These are phyloP conservation scores for Teleopsis dalmanni DNA, from an alignment of 1,140 invertebrate genomes.

Conservation along the genomic window DNA sequence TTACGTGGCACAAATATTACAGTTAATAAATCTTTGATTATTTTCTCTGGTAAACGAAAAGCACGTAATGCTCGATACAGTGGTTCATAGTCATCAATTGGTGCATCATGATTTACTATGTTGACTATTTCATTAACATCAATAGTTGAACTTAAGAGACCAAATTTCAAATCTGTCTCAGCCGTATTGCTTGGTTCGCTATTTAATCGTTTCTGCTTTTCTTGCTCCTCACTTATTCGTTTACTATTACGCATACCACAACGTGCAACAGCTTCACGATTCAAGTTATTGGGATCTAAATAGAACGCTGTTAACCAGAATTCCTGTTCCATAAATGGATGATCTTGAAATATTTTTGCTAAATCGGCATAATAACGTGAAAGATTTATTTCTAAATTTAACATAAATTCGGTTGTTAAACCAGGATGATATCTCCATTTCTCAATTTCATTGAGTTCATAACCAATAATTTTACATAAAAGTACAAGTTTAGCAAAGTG, in stretches of 20 bases:
- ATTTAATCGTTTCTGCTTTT: constrained; percentile 6
- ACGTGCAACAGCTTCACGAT: constrained; percentile 29
- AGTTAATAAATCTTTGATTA: constrained; percentile 33
- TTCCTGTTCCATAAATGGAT: constrained; percentile 35
- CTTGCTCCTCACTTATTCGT: not conserved
- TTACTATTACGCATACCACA: constrained; percentile 16
- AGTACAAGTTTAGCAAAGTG: constrained; percentile 39
- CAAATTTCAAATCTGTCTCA: no score
- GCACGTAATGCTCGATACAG: constrained; percentile 23
- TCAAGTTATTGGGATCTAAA: constrained; percentile 23
- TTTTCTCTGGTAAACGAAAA: constrained; percentile 25
- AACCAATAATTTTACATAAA: constrained; percentile 32
- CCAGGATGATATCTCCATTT: constrained; percentile 41
- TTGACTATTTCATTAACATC: constrained; percentile 36
- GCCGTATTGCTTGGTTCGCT: no score
- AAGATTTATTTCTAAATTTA: constrained; percentile 30
- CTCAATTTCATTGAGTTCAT: constrained; percentile 35
- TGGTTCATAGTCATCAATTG: constrained; percentile 27
- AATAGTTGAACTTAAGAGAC: constrained; percentile 35
- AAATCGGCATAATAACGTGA: constrained; percentile 30
- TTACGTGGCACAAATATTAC: constrained; percentile 35
- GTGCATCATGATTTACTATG: constrained; percentile 28
- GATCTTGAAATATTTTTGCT: constrained; percentile 30
- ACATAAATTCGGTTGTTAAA: constrained; percentile 32
- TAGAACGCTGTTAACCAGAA: constrained; percentile 40